These are phyloP conservation scores for Pollimyrus isidori DNA, from an alignment of 2,113 vertebrate genomes.

Conservation along the genomic window DNA sequence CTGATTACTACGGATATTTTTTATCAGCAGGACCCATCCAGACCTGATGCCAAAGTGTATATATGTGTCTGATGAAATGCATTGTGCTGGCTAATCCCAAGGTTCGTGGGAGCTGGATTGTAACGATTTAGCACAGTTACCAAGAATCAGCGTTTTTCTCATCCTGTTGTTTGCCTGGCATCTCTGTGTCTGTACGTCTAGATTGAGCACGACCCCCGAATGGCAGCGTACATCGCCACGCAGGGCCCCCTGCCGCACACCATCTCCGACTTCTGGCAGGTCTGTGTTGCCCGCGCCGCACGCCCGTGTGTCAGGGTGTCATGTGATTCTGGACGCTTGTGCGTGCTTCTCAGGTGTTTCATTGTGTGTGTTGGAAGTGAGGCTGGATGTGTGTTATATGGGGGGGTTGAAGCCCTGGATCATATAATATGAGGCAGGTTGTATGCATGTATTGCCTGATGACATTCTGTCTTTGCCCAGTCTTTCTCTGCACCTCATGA, in stretches of 20 bases:
- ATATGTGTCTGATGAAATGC: background rate
- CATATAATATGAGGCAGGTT: background rate
- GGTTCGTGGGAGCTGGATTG: background rate
- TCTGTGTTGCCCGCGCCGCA: conserved; percentile 31
- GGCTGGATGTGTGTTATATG: background rate
- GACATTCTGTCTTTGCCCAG: background rate
- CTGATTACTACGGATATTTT: background rate
- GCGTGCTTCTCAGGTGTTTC: background rate
- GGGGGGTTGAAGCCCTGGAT: background rate
- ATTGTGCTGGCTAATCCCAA: background rate
- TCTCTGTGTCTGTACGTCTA: conserved; percentile 38
- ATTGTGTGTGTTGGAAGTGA: background rate
- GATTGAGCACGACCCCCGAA: conserved; percentile 95
- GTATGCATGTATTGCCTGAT: background rate
- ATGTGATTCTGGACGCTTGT: background rate
- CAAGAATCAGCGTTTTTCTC: background rate
- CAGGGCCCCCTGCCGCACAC: conserved; percentile 93
- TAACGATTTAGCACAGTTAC: background rate
- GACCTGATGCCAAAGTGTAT: background rate
- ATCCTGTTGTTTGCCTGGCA: background rate
- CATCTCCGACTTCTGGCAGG: conserved; percentile 99
- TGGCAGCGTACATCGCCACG: conserved; percentile 94
- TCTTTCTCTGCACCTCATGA: background rate
- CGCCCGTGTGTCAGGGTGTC: background rate
- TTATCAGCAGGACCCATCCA: background rate